Percentiles rank a stretch among this genome's conserved stretches.
Conservation (phyloP, 2,113 vertebrate species). For the Parotia lawesii region DNA sequence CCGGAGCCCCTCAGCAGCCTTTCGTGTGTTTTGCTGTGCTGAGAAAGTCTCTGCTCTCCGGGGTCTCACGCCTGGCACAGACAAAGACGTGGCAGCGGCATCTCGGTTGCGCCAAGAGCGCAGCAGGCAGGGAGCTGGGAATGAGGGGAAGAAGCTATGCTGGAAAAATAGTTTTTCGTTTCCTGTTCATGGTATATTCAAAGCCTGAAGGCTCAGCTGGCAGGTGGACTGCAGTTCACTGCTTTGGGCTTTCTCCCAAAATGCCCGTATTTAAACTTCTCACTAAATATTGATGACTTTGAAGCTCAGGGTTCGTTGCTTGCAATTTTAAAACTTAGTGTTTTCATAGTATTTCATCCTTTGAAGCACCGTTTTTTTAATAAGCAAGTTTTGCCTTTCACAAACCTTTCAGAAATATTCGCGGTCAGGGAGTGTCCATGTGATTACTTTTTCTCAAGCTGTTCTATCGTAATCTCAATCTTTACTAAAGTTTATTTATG, state of each 20-base stretch:
- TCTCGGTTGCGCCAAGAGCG: not conserved
- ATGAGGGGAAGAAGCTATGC: not conserved
- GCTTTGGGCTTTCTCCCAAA: not conserved
- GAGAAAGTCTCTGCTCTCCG: not conserved
- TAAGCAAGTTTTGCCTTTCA: not conserved
- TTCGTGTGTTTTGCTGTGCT: not conserved
- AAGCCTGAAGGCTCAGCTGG: not conserved
- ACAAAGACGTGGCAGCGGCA: slow-evolving; percentile 57
- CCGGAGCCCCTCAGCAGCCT: not conserved
- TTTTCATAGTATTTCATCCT: not conserved
- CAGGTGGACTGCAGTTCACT: not conserved
- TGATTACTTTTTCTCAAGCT: not conserved
- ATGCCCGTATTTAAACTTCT: not conserved
- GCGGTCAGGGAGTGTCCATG: not conserved
- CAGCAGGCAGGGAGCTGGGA: slow-evolving; percentile 13
- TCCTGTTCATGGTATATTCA: not conserved
- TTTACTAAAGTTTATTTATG: not conserved
- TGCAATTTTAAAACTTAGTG: fast-evolving
- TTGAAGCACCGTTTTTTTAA: fast-evolving
- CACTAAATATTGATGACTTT: not conserved
- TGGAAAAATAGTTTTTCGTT: not conserved
- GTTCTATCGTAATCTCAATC: not conserved
- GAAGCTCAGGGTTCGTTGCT: not conserved
- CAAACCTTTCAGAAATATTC: not conserved
- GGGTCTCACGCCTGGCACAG: slow-evolving; percentile 28